These are phyloP conservation scores for Catocala fraxini DNA, from an alignment of 2,888 invertebrate species.

Conservation along the genomic window DNA sequence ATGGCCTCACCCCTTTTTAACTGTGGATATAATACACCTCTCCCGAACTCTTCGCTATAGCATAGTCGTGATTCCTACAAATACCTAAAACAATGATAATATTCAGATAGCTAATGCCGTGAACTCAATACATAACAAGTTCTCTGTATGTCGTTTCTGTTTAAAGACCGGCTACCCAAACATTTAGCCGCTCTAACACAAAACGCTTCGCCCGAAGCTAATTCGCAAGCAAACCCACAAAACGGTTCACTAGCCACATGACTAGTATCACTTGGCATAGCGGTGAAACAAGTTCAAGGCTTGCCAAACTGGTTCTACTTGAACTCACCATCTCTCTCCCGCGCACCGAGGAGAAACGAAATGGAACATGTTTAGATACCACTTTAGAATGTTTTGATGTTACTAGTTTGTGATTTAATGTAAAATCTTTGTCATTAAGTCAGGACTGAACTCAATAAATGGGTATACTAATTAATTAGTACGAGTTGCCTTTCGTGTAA, in stretches of 20 bases:
- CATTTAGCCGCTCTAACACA: background rate
- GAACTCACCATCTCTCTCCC: constrained; percentile 44
- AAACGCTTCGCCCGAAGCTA: constrained; percentile 4
- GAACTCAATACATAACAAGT: no score
- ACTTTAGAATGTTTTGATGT: constrained; percentile 43
- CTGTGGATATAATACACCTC: no score
- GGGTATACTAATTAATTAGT: constrained; percentile 19
- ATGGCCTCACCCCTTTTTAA: no score
- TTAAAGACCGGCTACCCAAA: no score
- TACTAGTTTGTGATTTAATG: constrained; percentile 31
- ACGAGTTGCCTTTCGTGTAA: background rate
- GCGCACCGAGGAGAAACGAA: constrained; percentile 39
- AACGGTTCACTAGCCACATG: constrained; percentile 22
- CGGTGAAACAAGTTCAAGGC: constrained; percentile 68
- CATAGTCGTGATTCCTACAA: no score
- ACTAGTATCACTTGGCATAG: constrained; percentile 51
- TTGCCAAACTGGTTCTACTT: constrained; percentile 61
- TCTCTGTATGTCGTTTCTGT: no score
- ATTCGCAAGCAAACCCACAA: constrained; percentile 38
- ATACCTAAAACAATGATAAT: no score
- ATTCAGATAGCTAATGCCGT: no score
- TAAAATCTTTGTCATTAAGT: constrained; percentile 27
- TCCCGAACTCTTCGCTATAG: no score
- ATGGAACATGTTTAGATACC: constrained; percentile 43
- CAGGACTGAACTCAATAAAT: constrained; percentile 12